Conservation (phyloP, 1,140 invertebrate genomes). For the Cyclina sinensis region DNA sequence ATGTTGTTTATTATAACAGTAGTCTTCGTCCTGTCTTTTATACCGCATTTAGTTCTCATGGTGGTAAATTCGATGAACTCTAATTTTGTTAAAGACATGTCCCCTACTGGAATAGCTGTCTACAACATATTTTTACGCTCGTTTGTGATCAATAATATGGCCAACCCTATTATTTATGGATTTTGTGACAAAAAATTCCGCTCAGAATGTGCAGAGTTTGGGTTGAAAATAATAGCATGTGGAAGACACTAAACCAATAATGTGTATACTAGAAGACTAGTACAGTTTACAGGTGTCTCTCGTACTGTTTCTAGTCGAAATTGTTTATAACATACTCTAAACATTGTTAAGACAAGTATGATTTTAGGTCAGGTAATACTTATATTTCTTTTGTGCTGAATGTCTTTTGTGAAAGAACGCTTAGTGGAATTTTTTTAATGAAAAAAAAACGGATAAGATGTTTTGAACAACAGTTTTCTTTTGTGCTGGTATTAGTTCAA, state of each 20-base stretch:
- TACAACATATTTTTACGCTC: constrained; percentile 71
- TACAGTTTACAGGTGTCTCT: background rate
- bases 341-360: too few species aligned
- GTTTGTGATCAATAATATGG: constrained; percentile 78
- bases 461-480: too few species aligned
- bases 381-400: too few species aligned
- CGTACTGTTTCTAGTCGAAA: too few species aligned
- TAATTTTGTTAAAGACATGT: constrained; percentile 63
- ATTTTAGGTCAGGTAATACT: too few species aligned
- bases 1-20: constrained; percentile 76
- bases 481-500: too few species aligned
- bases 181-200: constrained; percentile 74
- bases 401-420: too few species aligned
- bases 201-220: constrained; percentile 68
- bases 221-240: constrained; percentile 22
- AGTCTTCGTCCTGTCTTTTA: constrained; percentile 74
- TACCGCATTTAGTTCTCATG: constrained; percentile 74
- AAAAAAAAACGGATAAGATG: too few species aligned
- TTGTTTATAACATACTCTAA: too few species aligned
- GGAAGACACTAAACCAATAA: constrained; percentile 6
- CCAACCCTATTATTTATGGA: constrained; percentile 78
- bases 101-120: constrained; percentile 23
- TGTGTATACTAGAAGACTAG: background rate
- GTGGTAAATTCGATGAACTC: constrained; percentile 62
- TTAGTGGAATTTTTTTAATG: too few species aligned